Base-by-base conservation (phyloP, 2,113 vertebrate genomes). In the Gallinago jamesoni region DNA sequence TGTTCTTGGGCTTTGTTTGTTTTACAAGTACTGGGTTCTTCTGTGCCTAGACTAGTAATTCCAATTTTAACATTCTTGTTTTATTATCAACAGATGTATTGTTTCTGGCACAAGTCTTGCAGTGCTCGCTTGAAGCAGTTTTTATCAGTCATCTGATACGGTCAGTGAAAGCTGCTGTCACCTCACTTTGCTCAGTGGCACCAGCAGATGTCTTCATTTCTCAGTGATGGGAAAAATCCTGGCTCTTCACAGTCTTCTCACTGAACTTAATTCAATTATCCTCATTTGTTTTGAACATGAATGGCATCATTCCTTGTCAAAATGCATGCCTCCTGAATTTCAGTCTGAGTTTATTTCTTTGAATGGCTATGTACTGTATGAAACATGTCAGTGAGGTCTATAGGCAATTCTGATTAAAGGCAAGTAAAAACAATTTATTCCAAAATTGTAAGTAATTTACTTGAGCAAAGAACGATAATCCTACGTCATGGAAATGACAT, bases 361-460 rank as follows among this genome's bases (percentile, higher is more conserved):
- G 53, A 78, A 66, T 82, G 35, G 7, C 57, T 93, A 55, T 88
- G 43, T 91, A 75, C 39, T 85, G 16, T 72, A 64, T 59, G 43
- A 88, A 91, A 73, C 35, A 75, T 23, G 14, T 75, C 17, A 85
- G 33, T 82, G 30, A 3, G n/a, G 6, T 56, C 72, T 73, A 50
- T 43, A 87, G 63, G 67, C 17, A 80, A 27, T 88, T 78, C 37
- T 63, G 94, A 6, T 73, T 78, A 89, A 24, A 72, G 31, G 66
- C 3, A 84, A 63, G 68, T 70, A 82, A 63, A 96, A 94, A 31
- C 14, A 89, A 41, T 45, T 47, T 84, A 77, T 20, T 68, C 47
- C 22, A 94, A 89, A 94, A 90, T 90, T 60, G 6, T 87, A 88
- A 86, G 20, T 64, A 45, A 47, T 97, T 94, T 87, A 80, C 11